Percentiles rank a stretch among this genome's conserved stretches.
Conservation (phyloP, 53 echinoderm and acorn worm species). For the Glandiceps talaboti region DNA sequence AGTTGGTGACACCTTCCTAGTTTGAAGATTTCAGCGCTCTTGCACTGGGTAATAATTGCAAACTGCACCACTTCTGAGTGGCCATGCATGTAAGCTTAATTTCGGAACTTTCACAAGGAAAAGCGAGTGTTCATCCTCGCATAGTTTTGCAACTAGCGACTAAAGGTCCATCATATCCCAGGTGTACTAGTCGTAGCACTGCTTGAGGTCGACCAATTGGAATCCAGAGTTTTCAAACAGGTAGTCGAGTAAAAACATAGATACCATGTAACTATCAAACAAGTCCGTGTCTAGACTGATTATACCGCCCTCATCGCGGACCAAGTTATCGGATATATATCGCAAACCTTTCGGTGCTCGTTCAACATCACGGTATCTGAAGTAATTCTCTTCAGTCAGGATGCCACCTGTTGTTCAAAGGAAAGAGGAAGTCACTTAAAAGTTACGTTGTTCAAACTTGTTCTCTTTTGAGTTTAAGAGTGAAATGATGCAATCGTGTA, state of each 20-base stretch:
- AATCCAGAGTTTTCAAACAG: conserved; percentile 20
- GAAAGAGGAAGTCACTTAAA: too few species aligned
- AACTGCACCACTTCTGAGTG: too few species aligned
- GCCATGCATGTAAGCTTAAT: too few species aligned
- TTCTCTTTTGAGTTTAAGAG: too few species aligned
- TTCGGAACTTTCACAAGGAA: too few species aligned
- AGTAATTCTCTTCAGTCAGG: conserved; percentile 27
- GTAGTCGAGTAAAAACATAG: conserved; percentile 38
- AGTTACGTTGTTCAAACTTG: too few species aligned
- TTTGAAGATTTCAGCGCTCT: too few species aligned
- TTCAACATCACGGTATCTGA: conserved; percentile 42
- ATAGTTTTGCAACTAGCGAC: too few species aligned
- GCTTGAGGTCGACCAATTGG: conserved; percentile 16
- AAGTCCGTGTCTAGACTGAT: conserved; percentile 33
- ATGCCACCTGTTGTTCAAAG: conserved; percentile 14
- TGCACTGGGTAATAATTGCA: too few species aligned
- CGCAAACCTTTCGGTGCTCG: conserved; percentile 27
- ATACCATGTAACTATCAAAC: conserved; percentile 29
- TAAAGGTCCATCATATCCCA: background rate
- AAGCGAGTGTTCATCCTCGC: too few species aligned
- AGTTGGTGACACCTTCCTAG: too few species aligned
- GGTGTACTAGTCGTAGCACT: conserved; percentile 7
- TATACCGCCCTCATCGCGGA: conserved; percentile 20
- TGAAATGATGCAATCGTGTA: too few species aligned
- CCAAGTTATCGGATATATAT: conserved; percentile 20